These are phyloP conservation scores for Poecilobothrus nobilitatus DNA, from an alignment of 2,888 invertebrate genomes.

Conservation along the genomic window DNA sequence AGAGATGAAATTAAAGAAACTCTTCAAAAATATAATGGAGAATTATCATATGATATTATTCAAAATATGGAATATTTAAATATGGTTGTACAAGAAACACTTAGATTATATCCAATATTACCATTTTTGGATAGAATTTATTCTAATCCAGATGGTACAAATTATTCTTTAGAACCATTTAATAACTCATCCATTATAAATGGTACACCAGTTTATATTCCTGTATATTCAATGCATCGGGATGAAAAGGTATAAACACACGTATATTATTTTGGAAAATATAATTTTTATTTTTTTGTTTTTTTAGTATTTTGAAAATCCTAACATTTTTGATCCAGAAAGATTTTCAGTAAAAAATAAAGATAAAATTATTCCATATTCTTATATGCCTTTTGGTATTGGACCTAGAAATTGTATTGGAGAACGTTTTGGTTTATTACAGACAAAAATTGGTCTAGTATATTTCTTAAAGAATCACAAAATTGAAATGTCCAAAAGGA, in stretches of 20 bases:
- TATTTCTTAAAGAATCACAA: conserved; percentile 37
- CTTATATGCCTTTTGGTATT: conserved; percentile 36
- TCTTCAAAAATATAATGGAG: conserved; percentile 34
- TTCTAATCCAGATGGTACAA: conserved; percentile 28
- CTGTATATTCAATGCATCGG: conserved; percentile 36
- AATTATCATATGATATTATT: conserved; percentile 42
- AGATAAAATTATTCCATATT: conserved; percentile 29
- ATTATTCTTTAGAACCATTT: conserved; percentile 34
- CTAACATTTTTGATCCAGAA: conserved; percentile 39
- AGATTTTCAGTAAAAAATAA: conserved; percentile 36
- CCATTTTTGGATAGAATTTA: conserved; percentile 41
- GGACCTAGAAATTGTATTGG: conserved; percentile 42
- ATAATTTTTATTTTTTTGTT: conserved; percentile 8
- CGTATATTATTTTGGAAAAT: too few species aligned
- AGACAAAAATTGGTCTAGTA: conserved; percentile 36
- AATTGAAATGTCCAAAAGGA: conserved; percentile 30
- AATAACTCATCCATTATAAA: conserved; percentile 32
- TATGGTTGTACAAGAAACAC: conserved; percentile 41
- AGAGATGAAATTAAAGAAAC: conserved; percentile 42
- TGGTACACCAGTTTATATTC: conserved; percentile 38
- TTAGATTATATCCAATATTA: conserved; percentile 40
- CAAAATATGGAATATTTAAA: conserved; percentile 42
- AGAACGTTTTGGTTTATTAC: conserved; percentile 37
- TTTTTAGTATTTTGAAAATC: conserved; percentile 36
- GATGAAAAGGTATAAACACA: conserved; percentile 36